Percentiles rank a stretch among this genome's conserved stretches.
These are phyloP conservation scores for Equus przewalskii DNA, from an alignment of 2,113 vertebrate species.

Conservation along the genomic window DNA sequence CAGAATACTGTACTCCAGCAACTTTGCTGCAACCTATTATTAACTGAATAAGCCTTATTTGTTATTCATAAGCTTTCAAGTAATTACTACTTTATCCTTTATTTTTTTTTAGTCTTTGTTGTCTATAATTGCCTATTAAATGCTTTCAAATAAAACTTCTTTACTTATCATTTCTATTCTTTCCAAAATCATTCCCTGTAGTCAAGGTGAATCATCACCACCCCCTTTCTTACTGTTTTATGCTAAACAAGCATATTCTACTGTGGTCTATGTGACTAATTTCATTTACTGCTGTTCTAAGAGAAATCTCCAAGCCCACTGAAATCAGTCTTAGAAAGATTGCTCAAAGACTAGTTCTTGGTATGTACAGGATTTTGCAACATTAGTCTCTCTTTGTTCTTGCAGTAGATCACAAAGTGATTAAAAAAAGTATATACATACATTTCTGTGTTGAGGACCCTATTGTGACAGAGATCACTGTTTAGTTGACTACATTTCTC, in stretches of 20 bases:
- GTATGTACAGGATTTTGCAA: neutral
- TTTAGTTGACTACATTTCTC: neutral
- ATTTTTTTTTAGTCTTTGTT: slow-evolving; percentile 48
- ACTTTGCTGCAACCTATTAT: slow-evolving; percentile 54
- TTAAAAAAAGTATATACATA: neutral
- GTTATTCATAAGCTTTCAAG: slow-evolving; percentile 77
- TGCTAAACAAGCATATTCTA: slow-evolving; percentile 44
- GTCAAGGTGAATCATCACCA: slow-evolving; percentile 37
- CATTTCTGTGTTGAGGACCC: neutral
- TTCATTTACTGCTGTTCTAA: neutral
- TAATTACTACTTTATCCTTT: slow-evolving; percentile 56
- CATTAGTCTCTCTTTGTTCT: neutral
- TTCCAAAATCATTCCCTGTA: slow-evolving; percentile 1
- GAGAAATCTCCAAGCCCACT: neutral
- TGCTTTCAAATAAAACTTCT: slow-evolving; percentile 67
- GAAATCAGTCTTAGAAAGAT: neutral
- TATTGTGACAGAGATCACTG: neutral
- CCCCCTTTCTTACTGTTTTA: neutral
- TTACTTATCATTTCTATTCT: slow-evolving; percentile 59
- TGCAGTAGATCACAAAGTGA: neutral
- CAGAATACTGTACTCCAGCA: neutral
- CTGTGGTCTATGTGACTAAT: neutral
- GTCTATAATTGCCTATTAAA: slow-evolving; percentile 71
- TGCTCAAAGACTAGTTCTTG: neutral
- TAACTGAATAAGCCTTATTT: slow-evolving; percentile 71